Evolutionary conservation across 1,140 invertebrate genomes (phyloP), one percentile per base, ranked within the genome.

Genomic region (Zaprionus nigranus): DNA sequence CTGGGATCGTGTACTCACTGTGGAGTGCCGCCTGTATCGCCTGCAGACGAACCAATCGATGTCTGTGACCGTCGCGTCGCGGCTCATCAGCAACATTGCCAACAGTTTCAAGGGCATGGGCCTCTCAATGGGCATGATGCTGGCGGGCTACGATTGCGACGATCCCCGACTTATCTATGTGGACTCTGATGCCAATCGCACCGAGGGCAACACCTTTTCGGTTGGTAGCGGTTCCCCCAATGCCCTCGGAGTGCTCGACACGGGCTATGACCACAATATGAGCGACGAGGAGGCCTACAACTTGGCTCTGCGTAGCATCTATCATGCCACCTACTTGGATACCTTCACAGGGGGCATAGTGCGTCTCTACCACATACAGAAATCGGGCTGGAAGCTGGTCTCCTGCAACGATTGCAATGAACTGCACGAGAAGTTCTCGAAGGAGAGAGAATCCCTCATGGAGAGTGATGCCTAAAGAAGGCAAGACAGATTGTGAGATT

Each of bases 141-240:
- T 99, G 75, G 97, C 97, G 92, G 99, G 99, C 11, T 99, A 96
- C 95, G 98, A 99, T 93, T 98, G 99, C 93, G 93, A 97, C 94
- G 98, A 98, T 22, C 97, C 98, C 63, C 96, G 96, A 65, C 93
- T 99, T n/a, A 99, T 99, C 92, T 99, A 99, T 92, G 97, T 99
- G 53, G 98, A 99, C 94, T 98, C 96, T 77, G 97, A 99, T 91
- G 99, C 98, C 5, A 96, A 96, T 12, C 94, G 98, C 63, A 96
- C 97, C n/a, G 94, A 96, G 5, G 97, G 98, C 56, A 96, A 98
- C 92, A 94, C 98, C 30, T 99, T 99, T 94, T 98, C 98, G 43
- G 97, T 99, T 67, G 99, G 99, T 58, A 99, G 98, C 59, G 99
- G 99, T 12, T 97, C 97, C 0, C 94, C 98, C 7, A 98, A 97